phyloP scores from a whole-genome alignment of 2,888 invertebrate genomes.

The Scelioninae gen. 1 region DNA sequence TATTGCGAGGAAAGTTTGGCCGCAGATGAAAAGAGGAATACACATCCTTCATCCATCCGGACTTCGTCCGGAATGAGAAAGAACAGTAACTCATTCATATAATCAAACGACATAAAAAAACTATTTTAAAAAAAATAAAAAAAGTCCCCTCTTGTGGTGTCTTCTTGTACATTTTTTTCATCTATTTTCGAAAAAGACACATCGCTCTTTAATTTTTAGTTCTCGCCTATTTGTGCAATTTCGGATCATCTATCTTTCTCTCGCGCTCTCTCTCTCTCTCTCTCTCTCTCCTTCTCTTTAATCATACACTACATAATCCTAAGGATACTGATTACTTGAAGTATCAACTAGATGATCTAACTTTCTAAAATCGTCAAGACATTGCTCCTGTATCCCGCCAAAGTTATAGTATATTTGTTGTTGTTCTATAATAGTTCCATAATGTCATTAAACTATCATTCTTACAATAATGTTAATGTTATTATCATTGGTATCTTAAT shows the following conservation, averaged over 20 bases:
- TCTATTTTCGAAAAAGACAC: conserved; percentile 15
- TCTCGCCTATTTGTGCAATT: conserved; percentile 62
- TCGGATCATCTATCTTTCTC: conserved; percentile 30
- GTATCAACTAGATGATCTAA: conserved; percentile 57
- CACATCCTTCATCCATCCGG: not conserved
- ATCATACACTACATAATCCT: conserved; percentile 48
- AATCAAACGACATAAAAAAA: too few species aligned
- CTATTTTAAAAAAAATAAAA: too few species aligned
- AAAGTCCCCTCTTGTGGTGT: too few species aligned
- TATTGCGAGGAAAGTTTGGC: conserved; percentile 53
- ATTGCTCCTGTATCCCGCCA: conserved; percentile 50
- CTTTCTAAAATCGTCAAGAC: conserved; percentile 56
- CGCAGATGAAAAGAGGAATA: conserved; percentile 9
- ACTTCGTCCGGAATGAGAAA: not conserved
- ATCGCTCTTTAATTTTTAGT: conserved; percentile 15
- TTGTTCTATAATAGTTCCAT: conserved; percentile 41
- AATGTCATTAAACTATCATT: conserved; percentile 29
- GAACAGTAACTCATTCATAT: conserved; percentile 21
- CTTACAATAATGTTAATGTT: conserved; percentile 38
- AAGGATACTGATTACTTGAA: conserved; percentile 60
- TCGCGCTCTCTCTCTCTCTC: too few species aligned
- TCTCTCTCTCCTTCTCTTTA: too few species aligned
- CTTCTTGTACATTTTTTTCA: conserved; percentile 6
- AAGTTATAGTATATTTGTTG: conserved; percentile 32
- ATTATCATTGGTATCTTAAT: conserved; percentile 62